Percentiles rank a stretch among this genome's conserved stretches.
These are phyloP conservation scores for Yasuhikotakia modesta DNA, from an alignment of 2,797 vertebrate species.

Conservation along the genomic window DNA sequence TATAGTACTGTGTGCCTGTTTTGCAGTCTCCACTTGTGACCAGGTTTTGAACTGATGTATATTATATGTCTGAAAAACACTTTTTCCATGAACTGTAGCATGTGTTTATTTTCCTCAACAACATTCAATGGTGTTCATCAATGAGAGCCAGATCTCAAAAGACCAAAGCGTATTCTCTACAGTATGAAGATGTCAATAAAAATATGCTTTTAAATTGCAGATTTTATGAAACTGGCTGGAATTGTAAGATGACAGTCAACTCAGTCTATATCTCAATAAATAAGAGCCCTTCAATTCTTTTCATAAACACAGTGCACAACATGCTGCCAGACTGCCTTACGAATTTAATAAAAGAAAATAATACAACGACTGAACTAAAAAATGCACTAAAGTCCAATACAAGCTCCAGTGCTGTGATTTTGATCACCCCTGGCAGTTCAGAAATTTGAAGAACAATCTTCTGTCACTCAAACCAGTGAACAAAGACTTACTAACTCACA, in stretches of 20 bases:
- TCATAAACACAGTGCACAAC: background rate
- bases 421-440: constrained; percentile 7
- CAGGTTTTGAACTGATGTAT: background rate
- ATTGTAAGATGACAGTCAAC: background rate
- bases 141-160: background rate
- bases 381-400: background rate
- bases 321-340: background rate
- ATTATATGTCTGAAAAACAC: background rate
- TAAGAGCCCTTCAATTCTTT: background rate
- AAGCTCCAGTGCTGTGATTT: background rate
- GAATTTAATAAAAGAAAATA: background rate
- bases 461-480: constrained; percentile 2
- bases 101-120: background rate
- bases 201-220: background rate
- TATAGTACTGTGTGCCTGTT: background rate
- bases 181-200: background rate
- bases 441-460: constrained; percentile 6
- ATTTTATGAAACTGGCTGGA: constrained; percentile 3
- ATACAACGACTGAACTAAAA: background rate
- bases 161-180: background rate
- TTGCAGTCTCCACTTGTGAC: background rate
- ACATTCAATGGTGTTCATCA: background rate
- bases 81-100: background rate
- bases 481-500: constrained; percentile 5
- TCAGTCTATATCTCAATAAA: constrained; percentile 8